Conservation (phyloP, 2,113 vertebrate genomes). For the Ascaphus truei region DNA sequence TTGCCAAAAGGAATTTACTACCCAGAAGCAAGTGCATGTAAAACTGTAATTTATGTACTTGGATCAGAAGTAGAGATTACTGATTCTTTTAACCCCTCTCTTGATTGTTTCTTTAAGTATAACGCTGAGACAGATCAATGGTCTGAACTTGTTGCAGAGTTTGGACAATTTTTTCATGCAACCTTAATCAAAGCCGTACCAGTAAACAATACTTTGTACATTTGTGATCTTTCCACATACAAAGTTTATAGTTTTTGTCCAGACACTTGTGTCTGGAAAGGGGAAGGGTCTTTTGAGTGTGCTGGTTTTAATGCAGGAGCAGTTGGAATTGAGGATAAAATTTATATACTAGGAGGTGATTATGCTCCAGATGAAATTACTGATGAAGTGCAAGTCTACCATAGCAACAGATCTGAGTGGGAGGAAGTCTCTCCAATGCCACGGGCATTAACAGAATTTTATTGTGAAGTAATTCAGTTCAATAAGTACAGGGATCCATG, state of each 20-base stretch:
- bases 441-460: slow-evolving; percentile 89
- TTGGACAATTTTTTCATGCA: slow-evolving; percentile 94
- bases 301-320: slow-evolving; percentile 95
- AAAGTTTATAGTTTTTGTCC: slow-evolving; percentile 97
- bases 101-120: slow-evolving; percentile 92
- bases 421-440: slow-evolving; percentile 95
- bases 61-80: slow-evolving; percentile 91
- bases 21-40: slow-evolving; percentile 87
- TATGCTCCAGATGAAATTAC: slow-evolving; percentile 96
- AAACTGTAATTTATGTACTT: slow-evolving; percentile 83
- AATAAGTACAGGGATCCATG: slow-evolving; percentile 90
- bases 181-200: slow-evolving; percentile 91
- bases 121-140: slow-evolving; percentile 85
- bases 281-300: slow-evolving; percentile 92
- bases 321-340: slow-evolving; percentile 84
- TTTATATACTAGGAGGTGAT: slow-evolving; percentile 94
- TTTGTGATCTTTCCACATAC: slow-evolving; percentile 95
- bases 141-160: slow-evolving; percentile 91
- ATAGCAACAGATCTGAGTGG: slow-evolving; percentile 87
- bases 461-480: slow-evolving; percentile 91
- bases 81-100: slow-evolving; percentile 91
- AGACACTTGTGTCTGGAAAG: slow-evolving; percentile 90
- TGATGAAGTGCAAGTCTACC: slow-evolving; percentile 93
- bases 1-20: slow-evolving; percentile 89
- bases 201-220: slow-evolving; percentile 80